Base-by-base conservation (phyloP, 2,797 vertebrate species). In the Silurus aristotelis region DNA sequence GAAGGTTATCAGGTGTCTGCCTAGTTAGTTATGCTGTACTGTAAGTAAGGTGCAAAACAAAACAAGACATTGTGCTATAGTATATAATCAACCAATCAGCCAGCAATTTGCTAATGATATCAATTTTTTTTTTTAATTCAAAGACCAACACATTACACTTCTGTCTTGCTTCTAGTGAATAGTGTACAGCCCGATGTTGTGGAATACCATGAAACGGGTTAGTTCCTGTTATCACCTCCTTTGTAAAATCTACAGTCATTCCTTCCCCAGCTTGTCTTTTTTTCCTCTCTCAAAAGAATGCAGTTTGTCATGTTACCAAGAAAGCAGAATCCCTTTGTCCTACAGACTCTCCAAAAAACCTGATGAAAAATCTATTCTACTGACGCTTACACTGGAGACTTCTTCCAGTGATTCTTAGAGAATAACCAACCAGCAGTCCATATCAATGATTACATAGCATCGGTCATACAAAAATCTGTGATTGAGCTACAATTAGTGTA, bases 301-400 rank as follows among this genome's bases (percentile, higher is more conserved):
- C 38, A 48, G 20, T 43, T 48, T 48, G 10, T 71, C 43, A 72
- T n/a, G 70, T 67, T 67, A 25, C 64, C 25, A 20, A 48, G 43
- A 48, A 72, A 48, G 20, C 43, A 72, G 8, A 72, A 48, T 48
- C 38, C 68, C 68, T 20, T 15, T 20, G 68, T 71, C 68, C 68
- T 43, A 3, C 20, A 31, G 38, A 43, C 38, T 71, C 20, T 46
- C 68, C 19, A 38, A 19, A 5, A 71, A 46, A 43, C 17, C 5
- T 71, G 43, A 20, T 20, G 17, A 38, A 71, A 20, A 38, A 71
- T 31, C 68, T 71, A 22, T 71, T 20, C 17, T 71, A 3, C 38
- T 71, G 43, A 48, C 70, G 43, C 43, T n/a, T 72, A n/a, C 70
- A 22, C 70, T n/a, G 43, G 70, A 72, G 20, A 72, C 70, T 48